Evolutionary conservation across 2,888 invertebrate species (phyloP).

Genomic region (Chloroclysta siterata): DNA sequence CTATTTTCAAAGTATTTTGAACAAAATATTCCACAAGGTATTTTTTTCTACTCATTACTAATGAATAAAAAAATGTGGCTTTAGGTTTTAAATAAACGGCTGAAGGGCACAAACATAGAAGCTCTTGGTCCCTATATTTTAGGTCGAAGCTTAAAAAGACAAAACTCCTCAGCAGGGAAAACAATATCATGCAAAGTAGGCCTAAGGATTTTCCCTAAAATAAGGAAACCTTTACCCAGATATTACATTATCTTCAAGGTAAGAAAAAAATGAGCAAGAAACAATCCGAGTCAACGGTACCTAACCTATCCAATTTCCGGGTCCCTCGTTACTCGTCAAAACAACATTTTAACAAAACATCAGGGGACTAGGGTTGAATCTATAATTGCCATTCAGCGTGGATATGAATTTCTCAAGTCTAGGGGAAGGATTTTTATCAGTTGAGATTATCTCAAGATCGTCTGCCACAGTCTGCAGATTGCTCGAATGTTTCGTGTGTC

Average conservation of each 20-base stretch:
- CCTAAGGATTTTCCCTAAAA: conserved; percentile 18
- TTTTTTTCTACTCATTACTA: not conserved
- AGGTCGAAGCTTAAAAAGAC: conserved; percentile 3
- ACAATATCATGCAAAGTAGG: conserved; percentile 28
- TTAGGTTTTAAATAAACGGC: not conserved
- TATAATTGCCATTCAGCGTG: too few relatives aligned
- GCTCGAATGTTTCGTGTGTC: too few relatives aligned
- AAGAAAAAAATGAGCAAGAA: conserved; percentile 33
- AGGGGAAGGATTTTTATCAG: too few relatives aligned
- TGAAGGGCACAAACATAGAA: not conserved
- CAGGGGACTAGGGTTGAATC: too few relatives aligned
- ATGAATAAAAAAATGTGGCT: too few relatives aligned
- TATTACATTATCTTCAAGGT: conserved; percentile 32
- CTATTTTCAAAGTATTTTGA: conserved; percentile 1
- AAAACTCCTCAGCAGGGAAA: conserved; percentile 2
- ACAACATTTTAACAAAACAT: not conserved
- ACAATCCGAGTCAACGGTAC: conserved; percentile 32
- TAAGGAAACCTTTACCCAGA: conserved; percentile 24
- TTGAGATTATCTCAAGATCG: too few relatives aligned
- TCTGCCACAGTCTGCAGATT: too few relatives aligned
- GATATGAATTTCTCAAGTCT: too few relatives aligned
- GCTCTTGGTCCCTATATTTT: conserved; percentile 1
- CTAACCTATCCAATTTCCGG: conserved; percentile 36
- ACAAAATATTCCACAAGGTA: not conserved
- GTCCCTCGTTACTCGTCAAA: conserved; percentile 26